A percentile compares a stretch with the other conserved stretches of the same genome.
These are phyloP conservation scores for Epistrophella euchroma DNA, from an alignment of 2,888 invertebrate species.

Conservation along the genomic window DNA sequence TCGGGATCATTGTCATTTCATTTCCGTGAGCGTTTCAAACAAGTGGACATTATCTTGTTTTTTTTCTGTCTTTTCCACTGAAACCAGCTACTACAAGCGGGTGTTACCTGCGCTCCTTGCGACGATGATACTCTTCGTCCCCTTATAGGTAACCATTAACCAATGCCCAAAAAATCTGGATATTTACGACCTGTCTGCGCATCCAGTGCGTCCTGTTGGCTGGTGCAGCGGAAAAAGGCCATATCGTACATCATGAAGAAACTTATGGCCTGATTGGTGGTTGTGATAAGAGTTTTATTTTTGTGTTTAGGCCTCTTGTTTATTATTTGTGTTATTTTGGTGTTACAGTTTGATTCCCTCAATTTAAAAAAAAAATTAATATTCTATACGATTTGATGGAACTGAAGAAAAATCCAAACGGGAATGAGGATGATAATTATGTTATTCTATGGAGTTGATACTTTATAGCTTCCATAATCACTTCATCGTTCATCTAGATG, in stretches of 20 bases:
- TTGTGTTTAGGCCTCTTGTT: conserved; percentile 11
- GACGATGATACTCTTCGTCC: background rate
- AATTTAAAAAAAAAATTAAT: conserved; percentile 11
- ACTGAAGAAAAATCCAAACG: conserved; percentile 2
- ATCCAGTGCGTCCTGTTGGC: conserved; percentile 59
- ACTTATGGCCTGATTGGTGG: conserved; percentile 67
- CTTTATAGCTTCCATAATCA: conserved; percentile 55
- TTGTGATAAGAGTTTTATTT: conserved; percentile 48
- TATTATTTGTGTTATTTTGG: conserved; percentile 16
- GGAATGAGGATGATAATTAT: conserved; percentile 40
- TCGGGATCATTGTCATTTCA: conserved; percentile 70
- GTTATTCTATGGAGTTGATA: conserved; percentile 44
- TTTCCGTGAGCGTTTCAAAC: conserved; percentile 69
- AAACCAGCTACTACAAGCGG: conserved; percentile 55
- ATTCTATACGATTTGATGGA: conserved; percentile 15
- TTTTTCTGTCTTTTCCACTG: conserved; percentile 48
- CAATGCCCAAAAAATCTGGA: conserved; percentile 61
- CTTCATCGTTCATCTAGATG: conserved; percentile 9
- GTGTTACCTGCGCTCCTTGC: conserved; percentile 56
- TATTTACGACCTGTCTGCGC: conserved; percentile 68
- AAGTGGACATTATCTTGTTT: conserved; percentile 59
- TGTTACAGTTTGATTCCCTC: conserved; percentile 42
- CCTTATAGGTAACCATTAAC: conserved; percentile 1
- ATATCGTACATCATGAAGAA: conserved; percentile 69
- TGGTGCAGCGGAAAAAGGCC: conserved; percentile 57